Evolutionary conservation across 2,113 vertebrate genomes (phyloP), one percentile per base, ranked within the genome.

Genomic region (Anarrhichthys ocellatus): DNA sequence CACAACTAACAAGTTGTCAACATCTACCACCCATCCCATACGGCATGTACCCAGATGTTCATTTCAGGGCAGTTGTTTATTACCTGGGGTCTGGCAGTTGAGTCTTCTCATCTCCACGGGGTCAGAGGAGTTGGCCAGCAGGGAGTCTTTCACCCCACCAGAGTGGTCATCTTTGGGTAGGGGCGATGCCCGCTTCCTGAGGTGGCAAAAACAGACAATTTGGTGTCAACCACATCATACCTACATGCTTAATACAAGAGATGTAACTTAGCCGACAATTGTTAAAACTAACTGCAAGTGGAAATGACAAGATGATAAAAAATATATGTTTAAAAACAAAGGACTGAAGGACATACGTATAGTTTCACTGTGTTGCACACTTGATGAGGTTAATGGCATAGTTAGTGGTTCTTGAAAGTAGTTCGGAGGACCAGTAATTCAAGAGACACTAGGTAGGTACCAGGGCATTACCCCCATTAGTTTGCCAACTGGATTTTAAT

Each of bases 1-100:
- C 50, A 73, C 6, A 22, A 34, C 6, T 14, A 46, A 17, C 24
- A 54, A 36, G 11, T 68, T 44, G 5, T 44, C 18, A 36, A 27
- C 24, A 22, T 67, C n/a, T 24, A 29, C 52, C 44, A 34, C 54
- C n/a, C 4, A 44, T 58, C 22, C 17, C n/a, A 50, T 29, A 8
- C 32, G 1, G 14, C 17, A 34, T 24, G 14, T 20, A 44, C 14
- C 4, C 36, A 54, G 9, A 42, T 24, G 50, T 54, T 69, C 6
- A 59, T 64, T 77, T 66, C 2, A 22, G 15, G 52, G 13, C 24
- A 52, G 6, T 13, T 1, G 20, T 32, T 69, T 27, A 86, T 82
- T 96, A 99, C 98, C 98, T 97, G 97, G 97, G n/a, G 97, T 99
- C 90, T 98, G 97, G 88, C 97, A 99, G 95, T 99, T 99, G 85